These are phyloP conservation scores for Meganola albula DNA, from an alignment of 2,888 invertebrate genomes.

Conservation along the genomic window DNA sequence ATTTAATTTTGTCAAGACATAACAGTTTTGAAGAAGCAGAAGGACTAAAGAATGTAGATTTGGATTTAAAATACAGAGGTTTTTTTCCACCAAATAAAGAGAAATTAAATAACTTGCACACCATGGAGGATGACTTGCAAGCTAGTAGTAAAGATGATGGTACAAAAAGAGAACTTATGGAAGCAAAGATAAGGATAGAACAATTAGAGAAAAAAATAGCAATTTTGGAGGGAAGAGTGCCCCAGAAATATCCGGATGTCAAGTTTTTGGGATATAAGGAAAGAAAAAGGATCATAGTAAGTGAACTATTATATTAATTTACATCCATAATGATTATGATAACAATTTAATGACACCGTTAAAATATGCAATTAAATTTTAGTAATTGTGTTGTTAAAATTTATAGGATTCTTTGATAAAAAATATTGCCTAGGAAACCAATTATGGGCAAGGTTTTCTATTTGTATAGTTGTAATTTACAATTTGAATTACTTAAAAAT, in stretches of 20 bases:
- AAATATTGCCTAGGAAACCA: too few relatives aligned
- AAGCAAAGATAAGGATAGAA: conserved; percentile 80
- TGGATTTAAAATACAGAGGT: conserved; percentile 43
- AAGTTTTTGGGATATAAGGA: conserved; percentile 94
- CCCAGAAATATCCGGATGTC: conserved; percentile 93
- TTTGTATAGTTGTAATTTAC: too few relatives aligned
- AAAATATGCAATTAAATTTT: neutral
- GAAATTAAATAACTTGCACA: conserved; percentile 28
- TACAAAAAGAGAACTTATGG: conserved; percentile 72
- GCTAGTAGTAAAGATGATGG: conserved; percentile 35
- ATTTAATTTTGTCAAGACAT: conserved; percentile 48
- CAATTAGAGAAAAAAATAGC: conserved; percentile 85
- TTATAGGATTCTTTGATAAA: too few relatives aligned
- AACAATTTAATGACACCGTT: neutral
- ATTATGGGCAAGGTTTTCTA: too few relatives aligned
- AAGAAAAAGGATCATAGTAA: conserved; percentile 93
- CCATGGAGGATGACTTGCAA: conserved; percentile 38
- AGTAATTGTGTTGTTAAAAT: too few relatives aligned
- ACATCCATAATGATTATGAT: neutral
- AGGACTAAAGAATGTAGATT: conserved; percentile 42
- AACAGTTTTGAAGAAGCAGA: conserved; percentile 31
- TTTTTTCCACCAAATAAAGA: conserved; percentile 46
- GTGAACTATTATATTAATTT: too few relatives aligned
- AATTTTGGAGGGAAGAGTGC: conserved; percentile 83
- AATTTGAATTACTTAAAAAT: too few relatives aligned